Evolutionary conservation across 1,140 invertebrate species (phyloP).

Genomic region (Coenobita brevimanus): DNA sequence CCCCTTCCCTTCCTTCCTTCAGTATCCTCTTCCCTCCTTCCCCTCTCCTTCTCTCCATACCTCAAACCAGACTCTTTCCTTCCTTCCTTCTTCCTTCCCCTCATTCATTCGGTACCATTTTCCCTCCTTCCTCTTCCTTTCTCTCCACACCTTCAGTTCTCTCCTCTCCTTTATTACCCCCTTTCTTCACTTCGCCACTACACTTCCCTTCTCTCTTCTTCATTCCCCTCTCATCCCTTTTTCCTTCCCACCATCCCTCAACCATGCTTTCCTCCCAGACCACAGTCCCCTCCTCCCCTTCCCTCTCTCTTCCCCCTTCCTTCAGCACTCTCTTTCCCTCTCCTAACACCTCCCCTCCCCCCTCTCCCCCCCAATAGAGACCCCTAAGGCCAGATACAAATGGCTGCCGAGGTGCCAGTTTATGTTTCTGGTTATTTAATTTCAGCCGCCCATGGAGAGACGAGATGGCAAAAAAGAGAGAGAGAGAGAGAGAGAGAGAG

Average conservation of each 20-base stretch:
- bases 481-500: too few relatives aligned
- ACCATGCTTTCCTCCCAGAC: too few relatives aligned
- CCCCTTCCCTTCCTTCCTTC: neutral
- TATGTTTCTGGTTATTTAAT: slow-evolving; percentile 60
- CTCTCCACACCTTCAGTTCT: neutral
- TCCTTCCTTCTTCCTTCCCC: neutral
- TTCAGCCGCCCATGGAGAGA: slow-evolving; percentile 35
- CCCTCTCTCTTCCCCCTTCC: neutral
- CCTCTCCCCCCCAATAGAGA: neutral
- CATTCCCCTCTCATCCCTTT: neutral
- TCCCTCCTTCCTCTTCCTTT: neutral
- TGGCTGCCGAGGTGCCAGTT: slow-evolving; percentile 47
- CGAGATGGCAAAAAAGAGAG: slow-evolving; percentile 4
- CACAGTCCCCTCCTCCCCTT: too few relatives aligned
- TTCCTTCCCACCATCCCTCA: neutral
- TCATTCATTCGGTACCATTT: neutral
- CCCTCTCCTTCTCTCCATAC: neutral
- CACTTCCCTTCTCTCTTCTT: neutral
- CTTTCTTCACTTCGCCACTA: neutral
- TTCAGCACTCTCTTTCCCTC: neutral
- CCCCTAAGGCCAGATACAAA: slow-evolving; percentile 34
- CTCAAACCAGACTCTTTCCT: neutral
- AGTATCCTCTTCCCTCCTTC: neutral
- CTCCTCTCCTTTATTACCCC: neutral
- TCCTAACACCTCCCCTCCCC: neutral